These are phyloP conservation scores for Saccopteryx leptura DNA, from an alignment of 2,113 vertebrate species.

Conservation along the genomic window DNA sequence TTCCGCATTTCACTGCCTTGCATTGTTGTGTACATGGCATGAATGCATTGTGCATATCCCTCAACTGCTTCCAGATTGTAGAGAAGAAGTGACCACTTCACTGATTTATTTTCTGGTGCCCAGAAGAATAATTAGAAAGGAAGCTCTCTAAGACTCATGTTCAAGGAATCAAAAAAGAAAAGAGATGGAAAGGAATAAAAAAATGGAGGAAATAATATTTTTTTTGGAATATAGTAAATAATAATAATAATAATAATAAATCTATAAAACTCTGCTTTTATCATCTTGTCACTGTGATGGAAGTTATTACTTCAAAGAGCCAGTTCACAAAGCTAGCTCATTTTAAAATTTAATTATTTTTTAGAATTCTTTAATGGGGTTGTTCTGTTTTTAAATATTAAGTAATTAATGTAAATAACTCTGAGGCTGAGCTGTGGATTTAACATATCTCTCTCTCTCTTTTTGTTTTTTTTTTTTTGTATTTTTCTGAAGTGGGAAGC, in stretches of 20 bases:
- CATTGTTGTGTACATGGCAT: background rate
- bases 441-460: background rate
- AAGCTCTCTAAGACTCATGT: background rate
- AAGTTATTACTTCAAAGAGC: background rate
- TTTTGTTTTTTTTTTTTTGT: background rate
- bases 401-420: background rate
- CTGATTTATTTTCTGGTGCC: background rate
- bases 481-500: too few relatives aligned
- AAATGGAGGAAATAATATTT: background rate
- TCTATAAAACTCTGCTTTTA: background rate
- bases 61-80: background rate
- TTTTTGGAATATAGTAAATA: background rate
- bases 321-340: background rate
- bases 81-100: background rate
- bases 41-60: background rate
- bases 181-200: background rate
- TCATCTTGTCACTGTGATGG: background rate
- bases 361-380: background rate
- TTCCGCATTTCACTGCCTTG: background rate
- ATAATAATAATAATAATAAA: background rate
- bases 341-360: slow-evolving; percentile 3
- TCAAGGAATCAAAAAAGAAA: background rate
- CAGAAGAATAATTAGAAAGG: background rate
- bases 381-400: slow-evolving; percentile 1
- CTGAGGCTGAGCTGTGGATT: background rate